Percentiles rank a stretch among this genome's conserved stretches.
Evolutionary conservation across 2,888 invertebrate species (phyloP).

Genomic region (Alviniconcha strummeri): DNA sequence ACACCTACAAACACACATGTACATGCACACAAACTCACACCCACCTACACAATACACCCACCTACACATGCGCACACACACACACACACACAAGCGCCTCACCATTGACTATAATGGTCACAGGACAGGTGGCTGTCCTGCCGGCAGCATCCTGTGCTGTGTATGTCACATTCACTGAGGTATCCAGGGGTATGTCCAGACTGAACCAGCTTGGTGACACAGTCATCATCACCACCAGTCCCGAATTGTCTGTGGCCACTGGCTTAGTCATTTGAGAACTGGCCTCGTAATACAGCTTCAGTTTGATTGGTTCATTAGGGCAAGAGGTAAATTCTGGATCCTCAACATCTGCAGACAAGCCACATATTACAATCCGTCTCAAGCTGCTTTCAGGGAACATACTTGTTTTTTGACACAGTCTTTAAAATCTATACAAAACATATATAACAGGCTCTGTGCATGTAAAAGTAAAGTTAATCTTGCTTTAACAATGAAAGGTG

Average conservation of each 20-base stretch:
- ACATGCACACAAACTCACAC: not conserved
- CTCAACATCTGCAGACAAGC: slow-evolving; percentile 19
- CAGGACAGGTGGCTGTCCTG: slow-evolving; percentile 45
- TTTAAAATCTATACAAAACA: not conserved
- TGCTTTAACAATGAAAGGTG: too few relatives aligned
- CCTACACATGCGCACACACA: not conserved
- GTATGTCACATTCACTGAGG: slow-evolving; percentile 36
- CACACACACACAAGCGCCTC: not conserved
- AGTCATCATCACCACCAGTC: slow-evolving; percentile 16
- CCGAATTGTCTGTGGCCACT: slow-evolving; percentile 48
- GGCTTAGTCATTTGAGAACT: slow-evolving; percentile 28
- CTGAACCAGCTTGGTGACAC: slow-evolving; percentile 17
- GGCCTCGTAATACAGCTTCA: slow-evolving; percentile 28
- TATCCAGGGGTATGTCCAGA: slow-evolving; percentile 1
- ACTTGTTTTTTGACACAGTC: not conserved
- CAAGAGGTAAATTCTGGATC: slow-evolving; percentile 42
- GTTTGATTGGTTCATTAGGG: slow-evolving; percentile 32
- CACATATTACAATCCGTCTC: not conserved
- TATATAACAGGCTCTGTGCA: too few relatives aligned
- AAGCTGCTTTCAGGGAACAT: not conserved
- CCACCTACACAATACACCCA: slow-evolving; percentile 8
- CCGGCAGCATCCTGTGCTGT: slow-evolving; percentile 46
- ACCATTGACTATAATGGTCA: slow-evolving; percentile 53
- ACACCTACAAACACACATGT: not conserved
- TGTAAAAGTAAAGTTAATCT: too few relatives aligned